These are phyloP conservation scores for Uropsilus gracilis DNA, from an alignment of 2,113 vertebrate species.

Conservation along the genomic window DNA sequence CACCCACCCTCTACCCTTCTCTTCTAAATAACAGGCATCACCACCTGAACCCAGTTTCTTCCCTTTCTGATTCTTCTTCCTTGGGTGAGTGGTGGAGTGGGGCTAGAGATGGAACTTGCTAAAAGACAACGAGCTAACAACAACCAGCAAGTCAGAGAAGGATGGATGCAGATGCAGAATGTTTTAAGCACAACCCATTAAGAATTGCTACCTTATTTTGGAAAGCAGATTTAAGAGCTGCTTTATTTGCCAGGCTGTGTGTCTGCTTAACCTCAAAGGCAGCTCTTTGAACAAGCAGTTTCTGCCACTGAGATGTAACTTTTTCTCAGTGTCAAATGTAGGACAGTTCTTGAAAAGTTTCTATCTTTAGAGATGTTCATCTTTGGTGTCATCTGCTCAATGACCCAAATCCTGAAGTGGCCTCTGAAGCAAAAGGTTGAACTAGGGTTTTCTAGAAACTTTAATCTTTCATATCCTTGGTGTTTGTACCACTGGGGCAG, in stretches of 20 bases:
- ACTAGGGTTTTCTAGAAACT: neutral
- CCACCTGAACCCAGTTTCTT: neutral
- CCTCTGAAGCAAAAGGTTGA: neutral
- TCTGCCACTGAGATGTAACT: neutral
- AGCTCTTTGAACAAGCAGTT: neutral
- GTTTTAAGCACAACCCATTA: neutral
- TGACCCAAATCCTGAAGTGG: conserved; percentile 34
- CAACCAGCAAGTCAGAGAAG: neutral
- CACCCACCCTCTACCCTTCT: neutral
- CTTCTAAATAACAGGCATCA: neutral
- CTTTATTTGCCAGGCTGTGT: neutral
- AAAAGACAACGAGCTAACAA: neutral
- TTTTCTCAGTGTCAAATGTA: neutral
- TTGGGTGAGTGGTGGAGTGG: too few relatives aligned
- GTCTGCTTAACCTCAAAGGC: neutral
- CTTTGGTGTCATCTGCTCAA: conserved; percentile 9
- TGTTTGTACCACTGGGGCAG: neutral
- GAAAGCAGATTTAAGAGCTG: neutral
- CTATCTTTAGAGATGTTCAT: neutral
- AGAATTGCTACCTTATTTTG: neutral
- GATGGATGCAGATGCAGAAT: neutral
- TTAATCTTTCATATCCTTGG: neutral
- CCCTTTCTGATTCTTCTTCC: neutral
- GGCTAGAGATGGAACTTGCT: neutral
- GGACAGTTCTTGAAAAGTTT: conserved; percentile 8